Evolutionary conservation across 2,888 invertebrate species (phyloP).

Genomic region (Alsophila aescularia): DNA sequence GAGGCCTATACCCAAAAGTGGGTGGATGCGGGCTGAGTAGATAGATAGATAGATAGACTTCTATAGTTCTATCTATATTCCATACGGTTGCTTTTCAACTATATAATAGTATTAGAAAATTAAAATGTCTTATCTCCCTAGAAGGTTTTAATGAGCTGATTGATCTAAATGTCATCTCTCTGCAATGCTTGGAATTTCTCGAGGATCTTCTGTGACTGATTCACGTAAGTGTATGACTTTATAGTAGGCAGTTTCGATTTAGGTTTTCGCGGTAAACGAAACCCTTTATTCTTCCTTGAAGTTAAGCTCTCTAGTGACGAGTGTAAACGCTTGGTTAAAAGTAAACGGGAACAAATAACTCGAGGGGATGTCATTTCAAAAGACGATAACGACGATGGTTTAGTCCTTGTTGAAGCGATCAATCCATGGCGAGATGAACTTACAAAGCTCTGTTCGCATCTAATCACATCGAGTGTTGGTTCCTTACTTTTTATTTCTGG

Average conservation of each 20-base stretch:
- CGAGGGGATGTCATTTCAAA: conserved; percentile 56
- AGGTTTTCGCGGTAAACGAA: conserved; percentile 25
- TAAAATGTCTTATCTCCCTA: no score
- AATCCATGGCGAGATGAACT: conserved; percentile 66
- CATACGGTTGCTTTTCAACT: no score
- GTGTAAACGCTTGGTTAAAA: conserved; percentile 49
- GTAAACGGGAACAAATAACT: conserved; percentile 58
- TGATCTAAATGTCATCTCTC: conserved; percentile 44
- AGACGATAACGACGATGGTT: conserved; percentile 57
- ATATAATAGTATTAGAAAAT: no score
- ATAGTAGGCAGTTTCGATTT: conserved; percentile 49
- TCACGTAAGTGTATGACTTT: conserved; percentile 51
- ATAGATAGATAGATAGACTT: no score
- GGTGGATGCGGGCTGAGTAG: no score
- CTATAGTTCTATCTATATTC: no score
- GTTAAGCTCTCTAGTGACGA: conserved; percentile 45
- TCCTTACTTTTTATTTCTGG: conserved; percentile 53
- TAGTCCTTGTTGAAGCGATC: conserved; percentile 49
- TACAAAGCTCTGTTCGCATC: conserved; percentile 61
- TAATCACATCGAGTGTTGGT: conserved; percentile 50
- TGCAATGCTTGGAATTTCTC: conserved; percentile 64
- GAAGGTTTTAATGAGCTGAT: background rate
- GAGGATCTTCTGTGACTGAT: conserved; percentile 60
- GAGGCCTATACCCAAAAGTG: no score
- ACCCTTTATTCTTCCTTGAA: conserved; percentile 40